Conservation (phyloP, 1,140 invertebrate species). For the Brachionus rotundiformis region DNA sequence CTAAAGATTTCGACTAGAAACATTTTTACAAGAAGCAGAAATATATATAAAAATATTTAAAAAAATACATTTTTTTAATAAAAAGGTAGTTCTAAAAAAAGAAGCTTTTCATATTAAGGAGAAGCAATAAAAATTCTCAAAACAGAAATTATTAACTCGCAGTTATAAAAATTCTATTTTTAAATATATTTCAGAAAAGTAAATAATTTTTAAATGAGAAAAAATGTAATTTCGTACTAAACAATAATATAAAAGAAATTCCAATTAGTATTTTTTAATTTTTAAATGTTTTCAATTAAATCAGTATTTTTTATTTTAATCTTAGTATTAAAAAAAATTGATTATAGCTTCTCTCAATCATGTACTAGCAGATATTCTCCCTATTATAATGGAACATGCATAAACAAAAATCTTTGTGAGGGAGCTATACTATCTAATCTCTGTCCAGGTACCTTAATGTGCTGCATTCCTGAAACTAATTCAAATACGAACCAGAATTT, state of each 20-base stretch:
- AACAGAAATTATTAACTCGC: too few relatives aligned
- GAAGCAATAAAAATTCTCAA: too few relatives aligned
- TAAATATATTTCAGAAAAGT: too few relatives aligned
- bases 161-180: too few relatives aligned
- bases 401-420: neutral
- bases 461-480: neutral
- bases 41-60: too few relatives aligned
- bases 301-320: neutral
- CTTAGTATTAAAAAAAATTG: neutral
- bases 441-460: neutral
- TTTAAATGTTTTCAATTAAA: neutral
- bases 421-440: neutral
- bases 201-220: too few relatives aligned
- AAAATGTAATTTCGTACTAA: neutral
- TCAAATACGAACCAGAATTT: neutral
- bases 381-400: neutral
- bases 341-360: neutral
- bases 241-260: neutral
- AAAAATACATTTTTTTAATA: too few relatives aligned
- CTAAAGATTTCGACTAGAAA: too few relatives aligned
- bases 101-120: too few relatives aligned
- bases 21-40: too few relatives aligned
- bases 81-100: too few relatives aligned
- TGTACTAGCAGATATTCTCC: neutral
- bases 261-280: neutral